Evolutionary conservation across 2,113 vertebrate genomes (phyloP), one percentile per base, ranked within the genome.

Genomic region (Nibea coibor): DNA sequence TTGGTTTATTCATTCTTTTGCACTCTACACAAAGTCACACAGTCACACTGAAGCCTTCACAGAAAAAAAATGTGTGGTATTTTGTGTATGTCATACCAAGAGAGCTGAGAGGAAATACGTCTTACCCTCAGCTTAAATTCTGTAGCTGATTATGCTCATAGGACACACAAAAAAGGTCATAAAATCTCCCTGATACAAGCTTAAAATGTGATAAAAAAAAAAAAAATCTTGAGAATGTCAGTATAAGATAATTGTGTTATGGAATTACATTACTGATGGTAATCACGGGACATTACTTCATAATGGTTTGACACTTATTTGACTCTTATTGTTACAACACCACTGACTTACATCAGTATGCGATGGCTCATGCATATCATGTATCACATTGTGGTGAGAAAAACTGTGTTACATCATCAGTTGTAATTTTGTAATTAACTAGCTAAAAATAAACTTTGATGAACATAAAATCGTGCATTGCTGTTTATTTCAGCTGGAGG

Each of bases 61-160:
- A 2, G 56, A 64, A 70, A 81, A 75, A 84, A 81, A 79, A 84
- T 82, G 50, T n/a, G 31, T 47, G 58, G 56, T 72, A 81, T 86
- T 74, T 75, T 39, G 31, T 57, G 63, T 47, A 51, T 78, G 35
- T 77, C 69, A 75, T 51, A 53, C 51, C n/a, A 66, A 73, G 4
- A 78, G 59, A 81, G 45, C 1, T 17, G 24, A 68, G 8, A 56
- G 20, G 5, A 54, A 64, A 56, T 12, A 8, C 2, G 1, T 53
- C 20, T 80, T 2, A 63, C 16, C 16, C 20, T 8, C 14, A 53
- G 2, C 1, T 28, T 72, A 19, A 65, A 61, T 47, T 10, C 26
- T 67, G 31, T 19, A 28, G 7, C 19, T 65, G 15, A 50, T 64
- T 72, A n/a, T 78, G 65, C 10, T 16, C 5, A 19, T 12, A 47